phyloP scores from a whole-genome alignment of 2,113 vertebrate species.

The Thamnaconus septentrionalis region DNA sequence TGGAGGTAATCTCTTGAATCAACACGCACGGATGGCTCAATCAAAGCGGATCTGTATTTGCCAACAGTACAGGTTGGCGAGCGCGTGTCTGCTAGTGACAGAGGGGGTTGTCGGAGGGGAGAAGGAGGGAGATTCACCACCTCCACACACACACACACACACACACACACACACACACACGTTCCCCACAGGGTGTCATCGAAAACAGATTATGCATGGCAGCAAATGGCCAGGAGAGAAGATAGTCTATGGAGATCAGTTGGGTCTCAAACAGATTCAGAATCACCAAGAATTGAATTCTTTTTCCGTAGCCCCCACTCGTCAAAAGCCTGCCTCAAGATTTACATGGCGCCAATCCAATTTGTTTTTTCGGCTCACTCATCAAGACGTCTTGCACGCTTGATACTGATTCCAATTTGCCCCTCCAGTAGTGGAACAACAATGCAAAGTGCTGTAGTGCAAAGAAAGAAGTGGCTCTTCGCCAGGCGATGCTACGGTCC shows the following conservation, averaged over 20 bases:
- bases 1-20: constrained; percentile 66
- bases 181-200: constrained; percentile 75
- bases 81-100: constrained; percentile 13
- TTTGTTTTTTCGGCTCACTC: constrained; percentile 78
- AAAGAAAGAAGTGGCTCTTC: constrained; percentile 25
- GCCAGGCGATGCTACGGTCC: constrained; percentile 8
- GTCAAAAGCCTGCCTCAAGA: constrained; percentile 62
- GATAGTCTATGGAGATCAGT: constrained; percentile 72
- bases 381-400: constrained; percentile 63
- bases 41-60: constrained; percentile 43
- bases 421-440: constrained; percentile 74
- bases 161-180: constrained; percentile 70
- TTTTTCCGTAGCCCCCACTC: constrained; percentile 71
- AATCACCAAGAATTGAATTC: constrained; percentile 90
- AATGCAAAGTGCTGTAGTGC: constrained; percentile 62
- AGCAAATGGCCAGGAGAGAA: constrained; percentile 78
- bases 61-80: constrained; percentile 56
- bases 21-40: constrained; percentile 68
- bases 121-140: constrained; percentile 46
- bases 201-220: constrained; percentile 74
- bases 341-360: constrained; percentile 82
- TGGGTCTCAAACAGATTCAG: constrained; percentile 82
- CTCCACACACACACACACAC: constrained; percentile 71
- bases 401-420: constrained; percentile 86
- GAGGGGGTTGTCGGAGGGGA: not conserved